These are phyloP conservation scores for Heliconius melpomene DNA, from an alignment of 1,140 invertebrate genomes.

Conservation along the genomic window DNA sequence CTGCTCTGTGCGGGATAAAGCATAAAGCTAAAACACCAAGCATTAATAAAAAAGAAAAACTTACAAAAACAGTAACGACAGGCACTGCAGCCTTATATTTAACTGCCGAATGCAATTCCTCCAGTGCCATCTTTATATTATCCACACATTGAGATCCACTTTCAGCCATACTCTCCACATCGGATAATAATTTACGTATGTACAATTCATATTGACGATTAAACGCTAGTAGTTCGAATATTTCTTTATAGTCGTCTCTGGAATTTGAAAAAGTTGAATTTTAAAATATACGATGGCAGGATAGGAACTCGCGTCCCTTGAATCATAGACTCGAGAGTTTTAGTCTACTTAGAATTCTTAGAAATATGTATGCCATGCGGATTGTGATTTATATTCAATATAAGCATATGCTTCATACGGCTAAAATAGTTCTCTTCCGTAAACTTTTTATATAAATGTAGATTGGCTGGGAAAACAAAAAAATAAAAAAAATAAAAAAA, in stretches of 20 bases:
- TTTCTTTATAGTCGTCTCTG: constrained; percentile 71
- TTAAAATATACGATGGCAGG: too few relatives aligned
- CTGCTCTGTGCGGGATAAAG: not conserved
- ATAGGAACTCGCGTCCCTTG: too few relatives aligned
- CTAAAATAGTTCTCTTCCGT: too few relatives aligned
- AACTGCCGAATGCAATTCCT: constrained; percentile 82
- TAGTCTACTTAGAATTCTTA: too few relatives aligned
- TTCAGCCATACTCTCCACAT: constrained; percentile 79
- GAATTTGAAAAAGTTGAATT: constrained; percentile 12
- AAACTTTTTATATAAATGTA: too few relatives aligned
- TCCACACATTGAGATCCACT: constrained; percentile 73
- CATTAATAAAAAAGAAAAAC: constrained; percentile 36
- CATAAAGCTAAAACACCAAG: not conserved
- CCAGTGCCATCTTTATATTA: constrained; percentile 57
- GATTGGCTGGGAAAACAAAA: too few relatives aligned
- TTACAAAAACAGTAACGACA: constrained; percentile 84
- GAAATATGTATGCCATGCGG: too few relatives aligned
- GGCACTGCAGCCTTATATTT: constrained; percentile 84
- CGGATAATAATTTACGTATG: constrained; percentile 81
- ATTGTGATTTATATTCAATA: too few relatives aligned
- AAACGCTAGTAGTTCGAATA: constrained; percentile 81
- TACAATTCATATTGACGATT: constrained; percentile 84
- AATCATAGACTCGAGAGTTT: too few relatives aligned
- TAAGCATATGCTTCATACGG: too few relatives aligned
- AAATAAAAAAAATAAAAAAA: too few relatives aligned